A percentile compares a stretch with the other conserved stretches of the same genome.
These are phyloP conservation scores for Python bivittatus DNA, from an alignment of 2,113 vertebrate genomes.

Conservation along the genomic window DNA sequence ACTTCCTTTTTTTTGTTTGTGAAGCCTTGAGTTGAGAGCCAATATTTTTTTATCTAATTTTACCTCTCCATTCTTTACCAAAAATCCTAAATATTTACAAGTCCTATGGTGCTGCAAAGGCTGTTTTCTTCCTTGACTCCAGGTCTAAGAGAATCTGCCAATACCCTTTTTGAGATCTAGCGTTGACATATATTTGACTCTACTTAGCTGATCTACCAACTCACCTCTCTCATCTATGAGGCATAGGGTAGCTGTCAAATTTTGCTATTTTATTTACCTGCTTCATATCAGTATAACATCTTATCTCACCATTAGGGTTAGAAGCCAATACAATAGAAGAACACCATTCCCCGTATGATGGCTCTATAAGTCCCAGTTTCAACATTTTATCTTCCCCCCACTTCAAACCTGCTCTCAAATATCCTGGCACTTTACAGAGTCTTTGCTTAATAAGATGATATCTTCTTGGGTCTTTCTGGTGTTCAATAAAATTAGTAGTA, in stretches of 20 bases:
- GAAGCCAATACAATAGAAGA: not conserved
- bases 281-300: not conserved
- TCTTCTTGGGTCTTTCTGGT: not conserved
- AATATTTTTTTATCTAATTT: not conserved
- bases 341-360: not conserved
- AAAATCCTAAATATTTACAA: not conserved
- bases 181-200: not conserved
- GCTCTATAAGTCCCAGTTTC: not conserved
- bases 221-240: not conserved
- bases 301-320: not conserved
- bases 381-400: not conserved
- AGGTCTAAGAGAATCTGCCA: not conserved
- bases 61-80: not conserved
- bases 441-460: not conserved
- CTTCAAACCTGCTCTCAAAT: not conserved
- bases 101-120: not conserved
- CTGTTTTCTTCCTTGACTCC: not conserved
- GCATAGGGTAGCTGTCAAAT: not conserved
- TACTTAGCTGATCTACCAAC: not conserved
- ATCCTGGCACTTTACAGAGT: not conserved
- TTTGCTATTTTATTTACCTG: not conserved
- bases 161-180: not conserved
- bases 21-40: no score
- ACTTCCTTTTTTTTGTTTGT: no score
- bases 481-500: not conserved